Evolutionary conservation across 2,797 vertebrate genomes (phyloP), one percentile per base, ranked within the genome.

Genomic region (Varecia variegata): DNA sequence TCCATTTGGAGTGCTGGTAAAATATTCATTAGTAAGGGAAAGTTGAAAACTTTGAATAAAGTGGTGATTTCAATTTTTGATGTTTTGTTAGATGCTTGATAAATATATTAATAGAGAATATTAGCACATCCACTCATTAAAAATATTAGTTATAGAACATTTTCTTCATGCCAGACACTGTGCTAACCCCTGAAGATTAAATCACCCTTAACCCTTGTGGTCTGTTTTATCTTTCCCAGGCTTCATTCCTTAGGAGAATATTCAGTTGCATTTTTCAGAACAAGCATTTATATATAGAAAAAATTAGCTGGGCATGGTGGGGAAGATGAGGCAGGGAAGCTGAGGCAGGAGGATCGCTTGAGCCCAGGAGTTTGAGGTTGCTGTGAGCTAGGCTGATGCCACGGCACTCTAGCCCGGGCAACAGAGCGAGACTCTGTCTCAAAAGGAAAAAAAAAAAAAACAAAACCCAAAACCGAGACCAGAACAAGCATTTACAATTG

Each of bases 31-130:
- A 68, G 30, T 89, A 67, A 70, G 67, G 67, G 12, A 50, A 93
- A 79, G 43, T 32, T 79, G 62, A 91, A 84, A 97, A 62, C 3
- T 43, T 82, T 62, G 47, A 96, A 83, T 56, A 35, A 43, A 95
- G 25, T 15, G 6, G 8, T 82, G 20, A 56, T 65, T 97, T 93
- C 18, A n/a, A 2, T 47, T 76, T 93, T 65, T 38, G 13, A 20
- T 60, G 5, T 77, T 92, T 91, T 85, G 1, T 87, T 65, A 58
- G 58, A 81, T 89, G 40, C 15, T 52, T 96, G 35, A 58, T 58
- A 80, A 93, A 43, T 86, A 73, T 80, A 71, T 23, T 32, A 58
- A 10, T 84, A 60, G 27, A 73, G 10, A 30, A 50, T 43, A 73
- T 80, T n/a, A 56, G 76, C n/a, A 76, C 20, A 62, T n/a, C 1